Conservation (phyloP, 2,797 vertebrate genomes). For the Crypturellus tataupa region DNA sequence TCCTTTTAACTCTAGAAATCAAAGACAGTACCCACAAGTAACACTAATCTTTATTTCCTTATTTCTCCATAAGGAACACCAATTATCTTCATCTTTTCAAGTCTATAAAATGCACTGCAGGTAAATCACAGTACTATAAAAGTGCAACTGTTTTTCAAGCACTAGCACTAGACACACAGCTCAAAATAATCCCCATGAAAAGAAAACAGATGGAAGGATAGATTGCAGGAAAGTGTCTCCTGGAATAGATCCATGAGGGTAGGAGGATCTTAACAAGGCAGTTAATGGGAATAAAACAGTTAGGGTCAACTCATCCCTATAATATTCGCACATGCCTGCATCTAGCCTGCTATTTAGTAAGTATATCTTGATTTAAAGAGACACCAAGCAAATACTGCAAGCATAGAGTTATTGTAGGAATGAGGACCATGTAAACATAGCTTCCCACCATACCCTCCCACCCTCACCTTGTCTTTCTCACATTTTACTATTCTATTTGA, state of each 20-base stretch:
- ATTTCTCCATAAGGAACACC: not conserved
- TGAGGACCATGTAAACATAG: not conserved
- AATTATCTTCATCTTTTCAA: not conserved
- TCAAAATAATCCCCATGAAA: not conserved
- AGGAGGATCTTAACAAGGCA: not conserved
- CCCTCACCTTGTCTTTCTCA: not conserved
- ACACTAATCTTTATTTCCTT: not conserved
- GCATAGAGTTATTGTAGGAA: not conserved
- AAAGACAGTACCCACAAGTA: not conserved
- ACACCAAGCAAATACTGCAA: not conserved
- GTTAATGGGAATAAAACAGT: fast-evolving
- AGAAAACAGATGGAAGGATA: not conserved
- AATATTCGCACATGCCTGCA: not conserved
- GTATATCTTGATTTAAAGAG: not conserved
- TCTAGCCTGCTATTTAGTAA: not conserved
- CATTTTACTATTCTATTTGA: not conserved
- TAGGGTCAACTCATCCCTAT: not conserved
- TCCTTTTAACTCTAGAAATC: not conserved
- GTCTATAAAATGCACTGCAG: not conserved
- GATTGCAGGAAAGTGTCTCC: not conserved
- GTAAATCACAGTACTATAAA: not conserved
- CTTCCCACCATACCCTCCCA: not conserved
- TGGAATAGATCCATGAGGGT: not conserved
- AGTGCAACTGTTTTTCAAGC: not conserved
- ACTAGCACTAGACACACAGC: not conserved